phyloP scores from a whole-genome alignment of 2,113 vertebrate genomes.

The Sakesphorus luctuosus region DNA sequence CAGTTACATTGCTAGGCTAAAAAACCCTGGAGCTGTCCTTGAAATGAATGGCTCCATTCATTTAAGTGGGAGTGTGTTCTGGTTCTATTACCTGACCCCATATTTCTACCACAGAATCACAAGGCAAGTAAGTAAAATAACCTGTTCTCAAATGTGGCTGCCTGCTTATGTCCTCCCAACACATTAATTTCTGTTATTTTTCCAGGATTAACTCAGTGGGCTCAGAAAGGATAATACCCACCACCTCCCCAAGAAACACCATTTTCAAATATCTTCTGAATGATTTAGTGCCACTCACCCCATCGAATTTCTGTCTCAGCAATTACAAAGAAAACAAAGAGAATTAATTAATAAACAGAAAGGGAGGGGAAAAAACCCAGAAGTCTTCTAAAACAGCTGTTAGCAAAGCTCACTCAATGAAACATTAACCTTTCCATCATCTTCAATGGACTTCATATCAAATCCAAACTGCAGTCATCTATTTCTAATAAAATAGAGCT shows the following conservation, averaged over 20 bases:
- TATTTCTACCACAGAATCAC: slow-evolving; percentile 51
- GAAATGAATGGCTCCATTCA: slow-evolving; percentile 66
- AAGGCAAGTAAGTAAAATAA: slow-evolving; percentile 50
- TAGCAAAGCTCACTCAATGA: not conserved
- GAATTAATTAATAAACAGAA: slow-evolving; percentile 5
- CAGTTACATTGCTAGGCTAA: slow-evolving; percentile 17
- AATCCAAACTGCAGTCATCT: not conserved
- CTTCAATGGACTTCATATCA: not conserved
- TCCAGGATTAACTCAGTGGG: not conserved
- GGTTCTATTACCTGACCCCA: slow-evolving; percentile 55
- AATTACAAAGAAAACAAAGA: slow-evolving; percentile 15
- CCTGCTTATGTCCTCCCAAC: slow-evolving; percentile 3
- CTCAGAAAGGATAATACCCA: not conserved
- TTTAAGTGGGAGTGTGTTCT: slow-evolving; percentile 56
- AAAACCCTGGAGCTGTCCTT: slow-evolving; percentile 46
- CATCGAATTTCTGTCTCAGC: not conserved
- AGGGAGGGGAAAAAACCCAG: not conserved
- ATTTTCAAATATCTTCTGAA: slow-evolving; percentile 11
- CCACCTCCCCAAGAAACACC: not conserved
- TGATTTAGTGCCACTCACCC: slow-evolving; percentile 9
- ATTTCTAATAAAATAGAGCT: not conserved
- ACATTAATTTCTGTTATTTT: slow-evolving; percentile 15
- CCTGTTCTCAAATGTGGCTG: slow-evolving; percentile 1
- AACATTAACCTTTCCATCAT: not conserved
- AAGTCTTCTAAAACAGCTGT: not conserved